A percentile compares a stretch with the other conserved stretches of the same genome.
Conservation (phyloP, 92 coral and sea anemone genomes). For the Isaurus tuberculatus region DNA sequence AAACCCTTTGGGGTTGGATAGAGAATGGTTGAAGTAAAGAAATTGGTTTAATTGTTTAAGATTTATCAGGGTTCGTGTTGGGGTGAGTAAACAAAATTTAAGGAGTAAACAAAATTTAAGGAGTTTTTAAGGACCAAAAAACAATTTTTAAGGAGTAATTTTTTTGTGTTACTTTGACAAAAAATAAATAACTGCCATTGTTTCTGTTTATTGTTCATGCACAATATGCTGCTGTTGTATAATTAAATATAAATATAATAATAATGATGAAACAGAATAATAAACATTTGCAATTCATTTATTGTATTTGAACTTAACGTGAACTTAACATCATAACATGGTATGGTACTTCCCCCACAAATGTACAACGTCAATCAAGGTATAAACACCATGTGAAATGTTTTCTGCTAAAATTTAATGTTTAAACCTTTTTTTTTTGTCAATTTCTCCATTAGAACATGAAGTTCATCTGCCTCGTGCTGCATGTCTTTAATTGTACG, state of each 20-base stretch:
- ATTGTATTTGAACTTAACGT: neutral
- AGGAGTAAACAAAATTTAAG: no score
- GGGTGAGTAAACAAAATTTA: no score
- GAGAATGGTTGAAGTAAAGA: neutral
- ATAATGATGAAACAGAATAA: neutral
- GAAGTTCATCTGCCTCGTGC: constrained; percentile 63
- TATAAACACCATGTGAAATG: constrained; percentile 22
- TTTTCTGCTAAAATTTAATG: neutral
- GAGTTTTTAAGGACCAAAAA: no score
- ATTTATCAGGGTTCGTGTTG: no score
- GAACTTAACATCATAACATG: constrained; percentile 5
- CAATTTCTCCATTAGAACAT: constrained; percentile 59
- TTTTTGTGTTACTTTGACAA: no score
- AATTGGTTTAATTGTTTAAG: neutral
- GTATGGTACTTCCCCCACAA: constrained; percentile 10
- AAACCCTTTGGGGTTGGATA: neutral
- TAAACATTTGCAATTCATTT: neutral
- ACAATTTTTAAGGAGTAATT: no score
- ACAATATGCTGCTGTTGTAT: no score
- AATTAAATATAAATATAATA: no score
- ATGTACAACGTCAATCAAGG: constrained; percentile 12
- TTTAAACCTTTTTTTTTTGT: constrained; percentile 24
- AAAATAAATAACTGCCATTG: no score
- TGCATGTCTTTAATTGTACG: constrained; percentile 72
- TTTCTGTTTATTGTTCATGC: no score